Evolutionary conservation across 2,888 invertebrate genomes (phyloP).

Genomic region (Litoditis marina): DNA sequence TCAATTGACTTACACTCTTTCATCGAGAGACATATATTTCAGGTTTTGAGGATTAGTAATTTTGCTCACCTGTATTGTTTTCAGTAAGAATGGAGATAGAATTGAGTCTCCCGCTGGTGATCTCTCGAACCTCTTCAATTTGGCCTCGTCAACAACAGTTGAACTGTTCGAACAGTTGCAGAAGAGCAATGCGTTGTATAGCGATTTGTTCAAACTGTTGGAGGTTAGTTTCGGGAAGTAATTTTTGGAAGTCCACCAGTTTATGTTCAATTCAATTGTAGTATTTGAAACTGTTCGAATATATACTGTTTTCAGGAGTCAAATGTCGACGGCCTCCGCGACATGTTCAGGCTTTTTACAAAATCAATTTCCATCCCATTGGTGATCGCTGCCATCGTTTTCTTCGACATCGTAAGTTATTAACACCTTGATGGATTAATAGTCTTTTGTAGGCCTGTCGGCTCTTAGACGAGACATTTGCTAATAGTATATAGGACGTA

Average conservation of each 20-base stretch:
- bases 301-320: too few species aligned
- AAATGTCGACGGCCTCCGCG: constrained; percentile 7
- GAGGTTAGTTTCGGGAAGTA: background rate
- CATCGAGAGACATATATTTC: too few species aligned
- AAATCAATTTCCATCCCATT: constrained; percentile 33
- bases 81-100: background rate
- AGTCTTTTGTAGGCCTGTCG: too few species aligned
- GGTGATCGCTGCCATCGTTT: constrained; percentile 25
- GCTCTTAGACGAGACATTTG: too few species aligned
- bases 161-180: background rate
- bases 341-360: constrained; percentile 12
- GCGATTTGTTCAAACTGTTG: constrained; percentile 17
- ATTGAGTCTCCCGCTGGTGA: background rate
- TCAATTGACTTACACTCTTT: too few species aligned
- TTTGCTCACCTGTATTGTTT: background rate
- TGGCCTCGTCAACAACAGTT: background rate
- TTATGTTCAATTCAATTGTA: too few species aligned
- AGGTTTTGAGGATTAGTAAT: too few species aligned
- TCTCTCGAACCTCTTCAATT: background rate
- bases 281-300: too few species aligned
- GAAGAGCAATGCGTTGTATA: constrained; percentile 10
- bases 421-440: too few species aligned
- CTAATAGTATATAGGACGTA: too few species aligned
- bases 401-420: constrained; percentile 21
- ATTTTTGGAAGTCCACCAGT: too few species aligned